phyloP scores from a whole-genome alignment of 2,888 invertebrate genomes.

The Thera obeliscata region DNA sequence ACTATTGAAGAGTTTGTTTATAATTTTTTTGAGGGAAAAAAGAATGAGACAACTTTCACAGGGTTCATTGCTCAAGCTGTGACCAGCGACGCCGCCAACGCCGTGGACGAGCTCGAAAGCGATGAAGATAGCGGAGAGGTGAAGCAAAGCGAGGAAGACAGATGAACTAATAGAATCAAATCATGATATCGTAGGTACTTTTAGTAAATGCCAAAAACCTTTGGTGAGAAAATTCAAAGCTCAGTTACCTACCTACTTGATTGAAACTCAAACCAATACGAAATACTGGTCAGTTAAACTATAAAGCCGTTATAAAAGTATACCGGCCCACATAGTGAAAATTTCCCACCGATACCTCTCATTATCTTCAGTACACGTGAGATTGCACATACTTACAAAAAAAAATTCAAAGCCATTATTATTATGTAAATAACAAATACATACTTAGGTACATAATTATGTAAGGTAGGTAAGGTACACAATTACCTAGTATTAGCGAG shows the following conservation, averaged over 20 bases:
- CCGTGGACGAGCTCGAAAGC: constrained; percentile 61
- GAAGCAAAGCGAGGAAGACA: constrained; percentile 56
- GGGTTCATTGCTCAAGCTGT: constrained; percentile 72
- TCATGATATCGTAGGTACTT: constrained; percentile 28
- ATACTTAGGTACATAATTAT: not conserved
- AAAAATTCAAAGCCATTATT: not conserved
- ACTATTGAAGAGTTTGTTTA: constrained; percentile 72
- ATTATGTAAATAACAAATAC: too few relatives aligned
- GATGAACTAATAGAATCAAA: constrained; percentile 46
- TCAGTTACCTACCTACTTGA: constrained; percentile 16
- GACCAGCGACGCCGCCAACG: constrained; percentile 63
- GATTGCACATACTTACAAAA: not conserved
- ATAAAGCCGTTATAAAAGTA: not conserved
- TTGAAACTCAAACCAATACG: constrained; percentile 3
- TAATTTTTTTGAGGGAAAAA: constrained; percentile 67
- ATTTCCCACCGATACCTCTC: constrained; percentile 17
- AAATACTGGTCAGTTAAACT: constrained; percentile 2
- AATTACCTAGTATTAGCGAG: not conserved
- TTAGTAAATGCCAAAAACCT: constrained; percentile 61
- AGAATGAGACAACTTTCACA: constrained; percentile 71
- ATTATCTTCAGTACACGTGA: not conserved
- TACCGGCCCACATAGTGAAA: not conserved
- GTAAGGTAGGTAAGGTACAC: not conserved
- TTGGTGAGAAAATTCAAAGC: constrained; percentile 46
- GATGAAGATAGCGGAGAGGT: constrained; percentile 54